Evolutionary conservation across 2,888 invertebrate species (phyloP), one percentile per base, ranked within the genome.

Genomic region (Xestia sexstrigata): DNA sequence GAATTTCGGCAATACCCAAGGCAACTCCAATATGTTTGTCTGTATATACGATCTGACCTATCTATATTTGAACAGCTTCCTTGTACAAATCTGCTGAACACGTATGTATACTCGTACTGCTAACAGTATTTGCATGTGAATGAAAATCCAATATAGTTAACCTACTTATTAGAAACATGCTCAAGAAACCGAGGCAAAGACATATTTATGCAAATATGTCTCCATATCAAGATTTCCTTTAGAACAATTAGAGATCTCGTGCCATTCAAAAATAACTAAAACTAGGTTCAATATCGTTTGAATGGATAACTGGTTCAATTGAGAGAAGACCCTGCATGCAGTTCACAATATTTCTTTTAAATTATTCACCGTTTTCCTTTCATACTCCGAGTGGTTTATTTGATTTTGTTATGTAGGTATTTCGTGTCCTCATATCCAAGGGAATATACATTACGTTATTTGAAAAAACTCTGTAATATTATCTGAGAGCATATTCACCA

Each of bases 401-500:
- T 72, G 74, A 81, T 86, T 86, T 81, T 45, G 70, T 78, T 81
- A 69, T 76, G 81, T 73, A 75, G 71, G 52, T 76, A 75, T 77
- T 76, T 62, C 63, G 70, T 65, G 70, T 74, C 15, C 66, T 70
- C 67, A 74, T 87, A 78, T 68, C 26, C 62, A 69, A n/a, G 70
- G 74, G 81, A 78, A 69, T 45, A 55, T 72, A 71, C 49, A 63
- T 74, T 62, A 79, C 35, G 70, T 75, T 81, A 86, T 82, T 83
- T 76, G 70, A 30, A 75, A 88, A 82, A 79, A 81, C 68, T 70
- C 76, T 30, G 52, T 63, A 73, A 88, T 88, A 92, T 90, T 89
- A 88, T 89, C 81, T 81, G 78, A 89, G 88, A 91, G 90, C 91
- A 93, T 92, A 92, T 93, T 93, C 92, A 89, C 92, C 91, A 92